Percentiles rank a stretch among this genome's conserved stretches.
Conservation (phyloP, 2,113 vertebrate genomes). For the Daphoenositta chrysoptera region DNA sequence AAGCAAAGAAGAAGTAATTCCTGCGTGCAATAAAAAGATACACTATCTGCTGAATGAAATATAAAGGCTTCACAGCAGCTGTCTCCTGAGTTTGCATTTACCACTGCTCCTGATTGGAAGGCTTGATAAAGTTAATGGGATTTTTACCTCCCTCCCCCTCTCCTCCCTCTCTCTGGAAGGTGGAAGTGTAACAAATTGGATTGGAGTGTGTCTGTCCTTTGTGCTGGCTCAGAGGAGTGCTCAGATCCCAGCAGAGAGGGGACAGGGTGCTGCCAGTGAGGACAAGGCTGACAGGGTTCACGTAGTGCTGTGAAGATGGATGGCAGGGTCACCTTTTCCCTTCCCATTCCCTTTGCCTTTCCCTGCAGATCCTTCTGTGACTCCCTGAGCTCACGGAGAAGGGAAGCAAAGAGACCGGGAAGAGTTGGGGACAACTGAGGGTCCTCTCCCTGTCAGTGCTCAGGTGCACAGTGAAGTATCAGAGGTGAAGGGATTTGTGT, state of each 20-base stretch:
- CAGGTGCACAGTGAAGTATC: neutral
- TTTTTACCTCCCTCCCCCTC: constrained; percentile 70
- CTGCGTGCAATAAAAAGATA: constrained; percentile 74
- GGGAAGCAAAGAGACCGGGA: neutral
- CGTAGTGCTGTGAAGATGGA: neutral
- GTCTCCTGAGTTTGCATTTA: constrained; percentile 79
- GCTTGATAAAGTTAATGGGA: constrained; percentile 88
- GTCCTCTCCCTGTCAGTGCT: neutral
- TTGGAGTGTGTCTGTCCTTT: constrained; percentile 75
- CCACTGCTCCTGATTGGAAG: constrained; percentile 70
- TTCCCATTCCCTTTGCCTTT: neutral
- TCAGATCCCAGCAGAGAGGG: constrained; percentile 26
- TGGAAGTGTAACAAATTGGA: constrained; percentile 76
- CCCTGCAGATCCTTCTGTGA: neutral
- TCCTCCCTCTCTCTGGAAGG: constrained; percentile 63
- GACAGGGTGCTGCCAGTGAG: neutral
- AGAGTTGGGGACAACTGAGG: neutral
- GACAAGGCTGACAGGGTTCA: constrained; percentile 16
- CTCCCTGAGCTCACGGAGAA: neutral
- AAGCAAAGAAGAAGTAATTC: constrained; percentile 66
- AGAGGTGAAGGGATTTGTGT: neutral
- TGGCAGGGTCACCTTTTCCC: constrained; percentile 44
- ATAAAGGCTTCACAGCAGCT: constrained; percentile 77
- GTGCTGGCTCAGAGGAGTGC: constrained; percentile 62
- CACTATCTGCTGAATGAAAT: constrained; percentile 77